phyloP scores from a whole-genome alignment of 2,888 invertebrate genomes.

The Thelaira solivaga region DNA sequence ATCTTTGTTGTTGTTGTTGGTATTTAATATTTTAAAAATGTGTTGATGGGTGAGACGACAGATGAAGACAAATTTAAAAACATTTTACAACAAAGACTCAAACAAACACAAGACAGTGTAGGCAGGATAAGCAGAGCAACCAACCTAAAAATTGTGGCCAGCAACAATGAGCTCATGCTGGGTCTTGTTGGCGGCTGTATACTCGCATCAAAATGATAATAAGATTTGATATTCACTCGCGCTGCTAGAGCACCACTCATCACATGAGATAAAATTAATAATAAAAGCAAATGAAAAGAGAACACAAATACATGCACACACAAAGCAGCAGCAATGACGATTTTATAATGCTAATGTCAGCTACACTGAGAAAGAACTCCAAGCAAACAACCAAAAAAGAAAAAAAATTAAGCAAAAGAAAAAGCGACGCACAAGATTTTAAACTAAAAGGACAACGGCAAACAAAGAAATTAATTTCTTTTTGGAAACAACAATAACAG shows the following conservation, averaged over 20 bases:
- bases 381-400: neutral
- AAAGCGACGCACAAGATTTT: constrained; percentile 36
- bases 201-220: constrained; percentile 44
- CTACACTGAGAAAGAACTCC: constrained; percentile 33
- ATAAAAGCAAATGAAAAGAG: constrained; percentile 13
- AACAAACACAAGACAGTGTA: constrained; percentile 24
- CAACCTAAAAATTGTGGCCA: constrained; percentile 58
- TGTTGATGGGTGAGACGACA: constrained; percentile 63
- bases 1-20: neutral
- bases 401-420: neutral
- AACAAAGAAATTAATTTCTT: constrained; percentile 62
- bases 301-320: neutral
- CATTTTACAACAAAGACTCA: constrained; percentile 39
- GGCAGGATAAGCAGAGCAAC: constrained; percentile 52
- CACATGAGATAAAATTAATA: constrained; percentile 50
- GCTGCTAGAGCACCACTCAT: constrained; percentile 36
- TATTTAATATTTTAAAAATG: constrained; percentile 39
- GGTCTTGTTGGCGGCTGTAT: constrained; percentile 58
- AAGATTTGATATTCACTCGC: constrained; percentile 49
- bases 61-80: constrained; percentile 64
- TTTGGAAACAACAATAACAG: constrained; percentile 44
- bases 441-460: constrained; percentile 58
- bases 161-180: constrained; percentile 59
- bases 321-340: constrained; percentile 33
- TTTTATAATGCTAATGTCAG: constrained; percentile 55